Conservation (phyloP, 1,140 invertebrate species). For the Hesperophylax magnus region DNA sequence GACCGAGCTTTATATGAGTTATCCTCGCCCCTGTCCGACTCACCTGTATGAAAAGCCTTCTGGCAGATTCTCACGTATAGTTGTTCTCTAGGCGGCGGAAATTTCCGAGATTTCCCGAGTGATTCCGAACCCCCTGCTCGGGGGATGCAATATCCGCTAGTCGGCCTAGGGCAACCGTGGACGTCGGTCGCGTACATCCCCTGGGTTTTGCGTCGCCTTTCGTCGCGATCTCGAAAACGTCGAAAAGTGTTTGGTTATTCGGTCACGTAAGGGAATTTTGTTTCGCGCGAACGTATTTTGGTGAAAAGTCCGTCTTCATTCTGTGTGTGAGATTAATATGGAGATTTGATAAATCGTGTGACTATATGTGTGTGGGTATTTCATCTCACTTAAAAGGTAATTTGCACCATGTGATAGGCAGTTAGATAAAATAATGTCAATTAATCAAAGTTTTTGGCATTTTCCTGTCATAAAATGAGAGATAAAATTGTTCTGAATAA, state of each 20-base stretch:
- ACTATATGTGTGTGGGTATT: neutral
- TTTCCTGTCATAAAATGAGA: too few relatives aligned
- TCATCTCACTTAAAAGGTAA: conserved; percentile 19
- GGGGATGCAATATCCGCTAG: conserved; percentile 41
- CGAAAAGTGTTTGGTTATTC: conserved; percentile 2
- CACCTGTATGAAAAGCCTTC: conserved; percentile 48
- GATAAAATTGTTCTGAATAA: too few relatives aligned
- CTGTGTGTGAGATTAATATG: neutral
- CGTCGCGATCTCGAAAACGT: conserved; percentile 39
- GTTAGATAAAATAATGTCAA: too few relatives aligned
- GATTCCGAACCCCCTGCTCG: conserved; percentile 20
- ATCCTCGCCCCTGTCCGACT: conserved; percentile 46
- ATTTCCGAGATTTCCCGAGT: conserved; percentile 42
- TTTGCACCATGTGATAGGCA: too few relatives aligned
- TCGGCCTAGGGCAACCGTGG: conserved; percentile 50
- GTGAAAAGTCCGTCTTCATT: conserved; percentile 25
- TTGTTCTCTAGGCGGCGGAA: conserved; percentile 16
- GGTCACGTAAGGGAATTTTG: conserved; percentile 32
- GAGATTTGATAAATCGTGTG: conserved; percentile 8
- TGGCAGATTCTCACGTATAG: conserved; percentile 44
- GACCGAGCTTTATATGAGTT: conserved; percentile 38
- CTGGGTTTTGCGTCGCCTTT: conserved; percentile 16
- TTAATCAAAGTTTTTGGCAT: too few relatives aligned
- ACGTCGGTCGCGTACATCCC: neutral
- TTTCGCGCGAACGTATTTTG: conserved; percentile 26